Conservation (phyloP, 2,888 invertebrate genomes). For the Vandiemenella viatica region DNA sequence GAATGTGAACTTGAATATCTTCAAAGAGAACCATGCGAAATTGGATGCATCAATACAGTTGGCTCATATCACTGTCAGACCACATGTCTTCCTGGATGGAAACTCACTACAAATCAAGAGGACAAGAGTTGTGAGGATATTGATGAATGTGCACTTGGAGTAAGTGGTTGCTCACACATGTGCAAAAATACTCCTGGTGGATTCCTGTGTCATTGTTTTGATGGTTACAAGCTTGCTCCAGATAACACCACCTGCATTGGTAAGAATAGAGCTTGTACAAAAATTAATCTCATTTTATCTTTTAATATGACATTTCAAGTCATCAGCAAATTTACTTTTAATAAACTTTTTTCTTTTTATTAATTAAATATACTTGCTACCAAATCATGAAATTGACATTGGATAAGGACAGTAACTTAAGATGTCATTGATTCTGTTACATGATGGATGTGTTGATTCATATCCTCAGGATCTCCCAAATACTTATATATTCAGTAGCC, state of each 20-base stretch:
- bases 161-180: slow-evolving; percentile 33
- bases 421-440: too few species aligned
- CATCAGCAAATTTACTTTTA: too few species aligned
- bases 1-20: slow-evolving; percentile 35
- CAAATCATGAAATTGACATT: too few species aligned
- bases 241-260: slow-evolving; percentile 10
- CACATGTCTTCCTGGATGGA: slow-evolving; percentile 21
- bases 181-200: slow-evolving; percentile 28
- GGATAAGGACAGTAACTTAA: too few species aligned
- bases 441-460: too few species aligned
- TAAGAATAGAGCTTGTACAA: too few species aligned
- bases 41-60: slow-evolving; percentile 35
- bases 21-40: slow-evolving; percentile 31
- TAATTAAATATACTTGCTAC: too few species aligned
- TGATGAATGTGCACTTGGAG: slow-evolving; percentile 25
- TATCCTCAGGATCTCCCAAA: too few species aligned
- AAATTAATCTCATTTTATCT: too few species aligned
- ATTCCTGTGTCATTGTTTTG: slow-evolving; percentile 23
- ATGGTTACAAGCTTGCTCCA: slow-evolving; percentile 6
- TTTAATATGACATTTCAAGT: too few species aligned
- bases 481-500: too few species aligned
- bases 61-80: slow-evolving; percentile 41
- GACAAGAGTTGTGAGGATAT: slow-evolving; percentile 29
- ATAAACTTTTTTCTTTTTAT: too few species aligned
- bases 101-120: slow-evolving; percentile 21